Percentiles rank a stretch among this genome's conserved stretches.
Conservation (phyloP, 2,888 invertebrate genomes). For the Acanthococcus lagerstroemiae region DNA sequence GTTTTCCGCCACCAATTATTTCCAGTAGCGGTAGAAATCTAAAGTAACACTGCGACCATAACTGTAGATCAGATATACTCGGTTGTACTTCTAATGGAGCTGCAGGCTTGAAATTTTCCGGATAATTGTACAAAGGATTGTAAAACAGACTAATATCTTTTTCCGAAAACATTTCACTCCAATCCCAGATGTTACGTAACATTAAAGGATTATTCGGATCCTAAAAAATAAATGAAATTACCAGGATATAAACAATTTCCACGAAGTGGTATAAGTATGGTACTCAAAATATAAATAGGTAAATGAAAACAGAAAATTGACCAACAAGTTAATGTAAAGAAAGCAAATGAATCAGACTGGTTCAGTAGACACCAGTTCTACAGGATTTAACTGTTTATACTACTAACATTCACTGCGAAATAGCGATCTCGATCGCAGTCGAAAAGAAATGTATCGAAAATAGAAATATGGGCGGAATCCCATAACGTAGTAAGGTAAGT, state of each 20-base stretch:
- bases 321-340: not conserved
- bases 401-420: slow-evolving; percentile 53
- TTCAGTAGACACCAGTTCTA: too few relatives aligned
- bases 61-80: slow-evolving; percentile 53
- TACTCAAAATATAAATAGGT: not conserved
- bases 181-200: slow-evolving; percentile 76
- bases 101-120: slow-evolving; percentile 35
- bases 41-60: slow-evolving; percentile 85
- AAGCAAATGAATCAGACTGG: not conserved
- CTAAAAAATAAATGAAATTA: slow-evolving; percentile 37
- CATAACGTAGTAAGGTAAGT: slow-evolving; percentile 84
- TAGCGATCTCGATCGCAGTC: slow-evolving; percentile 70
- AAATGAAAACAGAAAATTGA: not conserved
- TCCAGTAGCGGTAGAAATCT: slow-evolving; percentile 79
- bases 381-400: too few relatives aligned
- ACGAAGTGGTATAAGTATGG: not conserved
- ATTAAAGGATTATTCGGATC: slow-evolving; percentile 48
- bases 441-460: slow-evolving; percentile 89
- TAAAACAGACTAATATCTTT: slow-evolving; percentile 71
- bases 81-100: slow-evolving; percentile 37
- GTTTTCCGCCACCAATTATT: slow-evolving; percentile 43
- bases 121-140: slow-evolving; percentile 60
- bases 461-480: slow-evolving; percentile 77
- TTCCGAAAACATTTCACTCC: slow-evolving; percentile 76
- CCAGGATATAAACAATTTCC: not conserved